Base-by-base conservation (phyloP, 2,797 vertebrate species). In the Danio kyathit region DNA sequence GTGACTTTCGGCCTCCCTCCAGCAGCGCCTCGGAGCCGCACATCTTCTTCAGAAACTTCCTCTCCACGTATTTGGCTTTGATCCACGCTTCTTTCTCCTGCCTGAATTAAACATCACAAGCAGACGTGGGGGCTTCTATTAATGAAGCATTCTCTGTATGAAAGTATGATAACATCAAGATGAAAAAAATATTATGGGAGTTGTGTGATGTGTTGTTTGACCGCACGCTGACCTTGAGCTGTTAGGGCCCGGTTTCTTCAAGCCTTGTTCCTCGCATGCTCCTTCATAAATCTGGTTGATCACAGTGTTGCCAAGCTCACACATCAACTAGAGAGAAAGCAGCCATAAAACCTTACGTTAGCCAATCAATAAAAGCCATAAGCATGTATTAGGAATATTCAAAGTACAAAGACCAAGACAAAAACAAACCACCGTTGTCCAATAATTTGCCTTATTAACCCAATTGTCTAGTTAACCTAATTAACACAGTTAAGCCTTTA, bases 1-100 rank as follows among this genome's bases (percentile, higher is more conserved):
- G 94, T 0, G 94, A 92, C 69, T 96, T 97, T 81, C 93, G 89
- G 60, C 94, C 94, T 0, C 92, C 92, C 38, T 95, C 93, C 0
- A 89, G 88, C 81, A 96, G 79, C 0, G 84, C 41, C 81, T 95
- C 89, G 0, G 91, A 79, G 0, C 86, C 90, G 0, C 95, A 94
- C 82, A 95, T 91, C 90, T 96, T 97, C 90, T 94, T 95, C 60
- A 99, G 91, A 86, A 98, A 99, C 46, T 96, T 97, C 87, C 95
- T 98, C 89, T 98, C 97, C 70, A 99, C 97, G 0, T 99, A 99
- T 76, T 99, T 99, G 44, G 95, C 95, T 90, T 97, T 97, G 88
- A 99, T 99, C 97, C 97, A 99, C n/a, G 95, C 90, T 85, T 99
- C 97, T 82, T 98, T 99, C 93, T 97, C 96, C 89, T 97, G 97